These are phyloP conservation scores for Heliocidaris erythrogramma DNA, from an alignment of 35 echinoderm and acorn worm species.

Conservation along the genomic window DNA sequence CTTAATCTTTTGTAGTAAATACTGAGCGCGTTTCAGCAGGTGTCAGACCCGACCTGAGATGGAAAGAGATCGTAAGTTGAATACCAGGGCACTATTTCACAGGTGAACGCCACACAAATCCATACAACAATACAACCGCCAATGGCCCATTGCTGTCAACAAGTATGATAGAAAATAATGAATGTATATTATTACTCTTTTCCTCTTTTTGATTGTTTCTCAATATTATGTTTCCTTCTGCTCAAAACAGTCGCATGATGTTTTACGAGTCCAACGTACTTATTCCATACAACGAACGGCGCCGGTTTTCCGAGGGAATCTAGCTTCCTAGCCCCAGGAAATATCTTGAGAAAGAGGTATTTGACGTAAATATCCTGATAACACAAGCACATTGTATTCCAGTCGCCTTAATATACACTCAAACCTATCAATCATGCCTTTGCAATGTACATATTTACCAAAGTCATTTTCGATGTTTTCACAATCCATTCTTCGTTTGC, in stretches of 20 bases:
- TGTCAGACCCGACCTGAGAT: background rate
- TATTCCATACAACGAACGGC: background rate
- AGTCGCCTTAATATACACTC: conserved; percentile 27
- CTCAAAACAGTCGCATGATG: background rate
- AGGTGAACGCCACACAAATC: conserved; percentile 1
- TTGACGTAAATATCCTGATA: background rate
- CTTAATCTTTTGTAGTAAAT: background rate
- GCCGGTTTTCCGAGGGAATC: conserved; percentile 14
- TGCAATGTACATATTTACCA: conserved; percentile 39
- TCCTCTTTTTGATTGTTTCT: background rate
- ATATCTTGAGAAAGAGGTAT: conserved; percentile 3
- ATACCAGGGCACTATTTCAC: background rate
- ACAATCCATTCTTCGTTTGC: conserved; percentile 28
- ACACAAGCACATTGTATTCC: conserved; percentile 29
- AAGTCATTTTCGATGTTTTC: conserved; percentile 50
- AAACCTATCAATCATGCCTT: conserved; percentile 43
- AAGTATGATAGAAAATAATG: background rate
- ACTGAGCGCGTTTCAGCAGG: background rate
- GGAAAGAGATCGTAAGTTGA: background rate
- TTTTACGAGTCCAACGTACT: conserved; percentile 9
- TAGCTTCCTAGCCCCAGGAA: background rate
- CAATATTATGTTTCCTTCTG: background rate
- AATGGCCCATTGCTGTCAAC: background rate
- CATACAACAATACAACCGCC: background rate
- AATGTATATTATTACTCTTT: background rate